These are phyloP conservation scores for Lytechinus variegatus DNA, from an alignment of 35 echinoderm and acorn worm species.

Conservation along the genomic window DNA sequence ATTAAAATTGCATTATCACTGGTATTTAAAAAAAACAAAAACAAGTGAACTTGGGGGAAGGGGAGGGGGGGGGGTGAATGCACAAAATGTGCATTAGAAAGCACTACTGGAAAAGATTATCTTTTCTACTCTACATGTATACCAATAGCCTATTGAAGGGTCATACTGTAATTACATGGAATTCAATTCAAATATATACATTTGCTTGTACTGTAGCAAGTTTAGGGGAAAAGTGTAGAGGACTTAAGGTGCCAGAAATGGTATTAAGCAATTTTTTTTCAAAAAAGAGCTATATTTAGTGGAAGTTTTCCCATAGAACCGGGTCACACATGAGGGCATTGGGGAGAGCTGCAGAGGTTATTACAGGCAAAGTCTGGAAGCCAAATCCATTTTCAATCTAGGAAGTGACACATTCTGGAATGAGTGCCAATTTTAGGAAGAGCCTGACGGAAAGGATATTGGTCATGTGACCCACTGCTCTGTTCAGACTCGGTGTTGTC, in stretches of 20 bases:
- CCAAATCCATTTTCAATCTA: constrained; percentile 31
- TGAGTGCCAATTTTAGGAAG: constrained; percentile 39
- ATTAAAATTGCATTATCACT: too few species aligned
- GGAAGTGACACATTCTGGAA: constrained; percentile 44
- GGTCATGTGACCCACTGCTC: neutral
- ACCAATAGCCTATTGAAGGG: too few species aligned
- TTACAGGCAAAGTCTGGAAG: constrained; percentile 2
- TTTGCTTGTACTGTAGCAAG: too few species aligned
- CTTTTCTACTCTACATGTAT: too few species aligned
- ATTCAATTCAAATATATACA: too few species aligned
- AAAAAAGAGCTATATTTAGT: neutral
- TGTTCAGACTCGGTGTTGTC: neutral
- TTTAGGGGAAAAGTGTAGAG: neutral
- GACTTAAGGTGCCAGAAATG: neutral
- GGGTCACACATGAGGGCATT: neutral
- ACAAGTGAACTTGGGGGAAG: too few species aligned
- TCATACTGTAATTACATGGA: too few species aligned
- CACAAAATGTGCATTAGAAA: too few species aligned
- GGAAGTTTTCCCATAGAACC: neutral
- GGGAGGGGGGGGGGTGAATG: too few species aligned
- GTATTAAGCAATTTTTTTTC: too few species aligned
- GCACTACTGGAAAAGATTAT: too few species aligned
- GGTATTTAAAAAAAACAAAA: too few species aligned
- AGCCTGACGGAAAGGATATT: neutral
- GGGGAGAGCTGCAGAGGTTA: neutral